phyloP scores from a whole-genome alignment of 2,888 invertebrate genomes.

The Phengaris arion region DNA sequence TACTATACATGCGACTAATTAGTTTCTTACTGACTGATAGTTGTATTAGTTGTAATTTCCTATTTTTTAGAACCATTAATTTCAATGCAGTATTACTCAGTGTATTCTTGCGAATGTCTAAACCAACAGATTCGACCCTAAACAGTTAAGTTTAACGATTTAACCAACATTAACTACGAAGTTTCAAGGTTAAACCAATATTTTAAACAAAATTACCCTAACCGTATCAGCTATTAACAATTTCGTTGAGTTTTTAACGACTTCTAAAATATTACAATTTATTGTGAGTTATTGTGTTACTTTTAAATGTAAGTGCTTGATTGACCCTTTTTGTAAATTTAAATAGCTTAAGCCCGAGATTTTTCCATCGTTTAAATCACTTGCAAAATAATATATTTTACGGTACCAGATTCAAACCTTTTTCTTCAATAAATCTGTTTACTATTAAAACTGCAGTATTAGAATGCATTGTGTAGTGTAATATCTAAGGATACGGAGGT shows the following conservation, averaged over 20 bases:
- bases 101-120: no score
- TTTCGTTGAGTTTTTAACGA: background rate
- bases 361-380: no score
- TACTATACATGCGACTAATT: background rate
- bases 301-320: background rate
- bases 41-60: no score
- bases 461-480: no score
- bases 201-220: conserved; percentile 12
- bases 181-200: conserved; percentile 12
- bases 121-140: background rate
- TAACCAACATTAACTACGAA: background rate
- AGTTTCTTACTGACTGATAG: background rate
- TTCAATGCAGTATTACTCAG: no score
- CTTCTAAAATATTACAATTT: conserved; percentile 8
- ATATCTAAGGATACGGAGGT: no score
- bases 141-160: conserved; percentile 7
- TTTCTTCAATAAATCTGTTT: no score
- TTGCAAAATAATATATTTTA: no score
- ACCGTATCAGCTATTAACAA: background rate
- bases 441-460: no score
- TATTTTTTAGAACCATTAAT: no score
- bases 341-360: background rate
- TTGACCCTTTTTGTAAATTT: background rate
- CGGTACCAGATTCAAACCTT: no score
- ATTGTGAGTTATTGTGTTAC: background rate